Base-by-base conservation (phyloP, 1,140 invertebrate genomes). In the Aethina tumida region DNA sequence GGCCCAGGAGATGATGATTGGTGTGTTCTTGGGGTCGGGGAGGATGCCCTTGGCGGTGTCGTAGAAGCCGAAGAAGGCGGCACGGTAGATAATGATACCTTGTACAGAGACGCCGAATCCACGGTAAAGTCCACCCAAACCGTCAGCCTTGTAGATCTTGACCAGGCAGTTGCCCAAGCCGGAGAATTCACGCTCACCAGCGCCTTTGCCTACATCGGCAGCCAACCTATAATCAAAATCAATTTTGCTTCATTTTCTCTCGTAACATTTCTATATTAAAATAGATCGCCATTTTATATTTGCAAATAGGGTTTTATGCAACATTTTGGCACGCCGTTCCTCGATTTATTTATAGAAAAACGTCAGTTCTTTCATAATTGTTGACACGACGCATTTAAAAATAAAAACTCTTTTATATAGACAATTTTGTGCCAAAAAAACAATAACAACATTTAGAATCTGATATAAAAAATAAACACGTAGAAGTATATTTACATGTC, bases 61-160 rank as follows among this genome's bases (percentile, higher is more conserved):
- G 56, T 84, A 95, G 65, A 89, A 84, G 47, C 91, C 91, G 58
- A 95, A 95, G 69, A 92, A 95, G 30, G 85, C 81, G 12, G 88
- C 90, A 62, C 89, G 73, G 60, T 86, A 87, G 59, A 86, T 84
- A 35, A 86, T 84, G 53, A 86, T 86, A 64, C 84, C 84, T 65
- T 88, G 84, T 19, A 90, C 88, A 14, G 89, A 94, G 48, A 93
- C 89, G 40, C 81, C 70, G 58, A 94, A 95, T 43, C 90, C 91
- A 66, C 86, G 74, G 68, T 95, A 94, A 22, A 92, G 66, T 44
- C 91, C 91, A 35, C 66, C 54, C 5, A 87, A 45, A 41, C 90
- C 90, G 59, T 94, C 89, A 47, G 75, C 63, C 52, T 85, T 88
- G 58, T 84, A 71, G 38, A 85, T 92, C 61, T 93, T 93, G 8